These are phyloP conservation scores for Pachymerium ferrugineum DNA, from an alignment of 2,888 invertebrate genomes.

Conservation along the genomic window DNA sequence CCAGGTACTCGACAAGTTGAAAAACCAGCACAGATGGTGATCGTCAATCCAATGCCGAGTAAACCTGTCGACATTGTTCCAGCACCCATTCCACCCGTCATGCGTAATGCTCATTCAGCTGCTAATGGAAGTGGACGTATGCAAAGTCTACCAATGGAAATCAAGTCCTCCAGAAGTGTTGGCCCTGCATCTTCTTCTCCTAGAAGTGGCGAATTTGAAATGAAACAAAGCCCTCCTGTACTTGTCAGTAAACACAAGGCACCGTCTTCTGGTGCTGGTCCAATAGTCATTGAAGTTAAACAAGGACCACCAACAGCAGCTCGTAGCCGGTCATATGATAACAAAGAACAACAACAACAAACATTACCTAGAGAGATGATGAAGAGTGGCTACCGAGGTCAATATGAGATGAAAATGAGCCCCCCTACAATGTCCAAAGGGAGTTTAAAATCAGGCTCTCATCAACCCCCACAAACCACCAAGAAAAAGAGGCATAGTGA, in stretches of 20 bases:
- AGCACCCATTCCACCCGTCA: slow-evolving; percentile 27
- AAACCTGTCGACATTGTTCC: slow-evolving; percentile 26
- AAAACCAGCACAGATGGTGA: not conserved
- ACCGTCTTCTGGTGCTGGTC: slow-evolving; percentile 1
- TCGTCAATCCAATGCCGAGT: slow-evolving; percentile 16
- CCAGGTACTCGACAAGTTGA: slow-evolving; percentile 3
- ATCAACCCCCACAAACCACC: slow-evolving; percentile 32
- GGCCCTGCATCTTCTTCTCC: not conserved
- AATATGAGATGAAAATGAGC: not conserved
- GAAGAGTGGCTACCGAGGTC: not conserved
- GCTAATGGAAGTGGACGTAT: not conserved
- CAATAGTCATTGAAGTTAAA: slow-evolving; percentile 9
- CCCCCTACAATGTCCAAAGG: not conserved
- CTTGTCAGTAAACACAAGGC: slow-evolving; percentile 4
- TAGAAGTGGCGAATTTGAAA: not conserved
- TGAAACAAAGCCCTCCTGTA: slow-evolving; percentile 16
- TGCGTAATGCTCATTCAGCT: not conserved
- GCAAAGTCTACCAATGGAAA: not conserved
- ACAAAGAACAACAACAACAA: slow-evolving; percentile 28
- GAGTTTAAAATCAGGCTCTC: not conserved
- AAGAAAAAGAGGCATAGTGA: slow-evolving; percentile 31
- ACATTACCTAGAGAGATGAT: not conserved
- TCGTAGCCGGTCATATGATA: not conserved
- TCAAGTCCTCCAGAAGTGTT: not conserved
- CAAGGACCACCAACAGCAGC: slow-evolving; percentile 31